phyloP scores from a whole-genome alignment of 2,888 invertebrate genomes.

The Xestia ashworthii region DNA sequence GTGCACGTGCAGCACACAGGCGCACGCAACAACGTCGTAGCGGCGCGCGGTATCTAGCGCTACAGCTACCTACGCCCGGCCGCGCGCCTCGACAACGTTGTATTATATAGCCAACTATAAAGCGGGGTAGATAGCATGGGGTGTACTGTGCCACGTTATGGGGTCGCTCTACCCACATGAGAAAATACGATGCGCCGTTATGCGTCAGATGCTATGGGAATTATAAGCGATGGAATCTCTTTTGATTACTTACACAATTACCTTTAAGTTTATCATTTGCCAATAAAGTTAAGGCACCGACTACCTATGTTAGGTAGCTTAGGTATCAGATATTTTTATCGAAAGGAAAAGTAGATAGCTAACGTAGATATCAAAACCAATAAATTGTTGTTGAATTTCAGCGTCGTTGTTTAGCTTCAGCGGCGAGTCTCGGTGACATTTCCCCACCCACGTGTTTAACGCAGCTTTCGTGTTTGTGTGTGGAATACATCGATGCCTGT shows the following conservation, averaged over 20 bases:
- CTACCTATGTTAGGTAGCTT: not conserved
- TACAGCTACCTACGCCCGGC: slow-evolving; percentile 83
- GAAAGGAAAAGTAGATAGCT: not conserved
- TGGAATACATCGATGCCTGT: slow-evolving; percentile 65
- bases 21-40: slow-evolving; percentile 84
- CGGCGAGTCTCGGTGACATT: slow-evolving; percentile 58
- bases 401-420: slow-evolving; percentile 51
- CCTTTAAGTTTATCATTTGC: not conserved
- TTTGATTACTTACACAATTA: slow-evolving; percentile 17
- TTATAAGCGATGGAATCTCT: slow-evolving; percentile 35
- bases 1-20: slow-evolving; percentile 81
- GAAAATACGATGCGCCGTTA: slow-evolving; percentile 58
- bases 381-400: slow-evolving; percentile 41
- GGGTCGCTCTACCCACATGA: slow-evolving; percentile 71
- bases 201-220: slow-evolving; percentile 52
- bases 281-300: not conserved
- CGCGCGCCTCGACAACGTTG: slow-evolving; percentile 74
- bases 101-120: slow-evolving; percentile 83
- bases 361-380: slow-evolving; percentile 17
- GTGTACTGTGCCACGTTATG: slow-evolving; percentile 77
- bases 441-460: slow-evolving; percentile 55
- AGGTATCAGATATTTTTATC: not conserved
- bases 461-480: slow-evolving; percentile 62
- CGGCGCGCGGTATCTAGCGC: slow-evolving; percentile 86
- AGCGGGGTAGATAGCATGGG: slow-evolving; percentile 84